Evolutionary conservation across 2,888 invertebrate species (phyloP), one percentile per base, ranked within the genome.

Genomic region (Oligia fasciuncula): DNA sequence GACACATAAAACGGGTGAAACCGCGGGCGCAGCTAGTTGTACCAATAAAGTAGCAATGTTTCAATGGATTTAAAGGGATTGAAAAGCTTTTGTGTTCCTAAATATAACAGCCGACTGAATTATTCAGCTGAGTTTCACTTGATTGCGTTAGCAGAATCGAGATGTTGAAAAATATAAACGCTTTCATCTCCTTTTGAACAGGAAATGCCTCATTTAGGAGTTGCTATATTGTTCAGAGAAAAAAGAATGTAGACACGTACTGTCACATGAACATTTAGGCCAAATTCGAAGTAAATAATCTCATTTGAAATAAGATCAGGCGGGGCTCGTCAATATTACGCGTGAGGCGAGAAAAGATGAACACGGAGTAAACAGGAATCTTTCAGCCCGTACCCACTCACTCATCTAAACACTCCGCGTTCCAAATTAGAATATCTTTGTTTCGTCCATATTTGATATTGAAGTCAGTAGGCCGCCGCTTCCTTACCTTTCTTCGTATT

Each of bases 121-220:
- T 77, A 77, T 77, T 73, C n/a, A 66, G 63, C 71, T 69, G 79
- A 84, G 23, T 73, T 77, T 73, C 23, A 57, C 9, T 70, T 68
- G 29, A 78, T 67, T 66, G 40, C 72, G 67, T 70, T 69, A 85
- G 66, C 51, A 80, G 84, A 88, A 88, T 87, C 73, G 82, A 88
- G 89, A 91, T 89, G 91, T 88, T 92, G 90, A 93, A 92, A 91
- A 91, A 93, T 92, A 92, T 91, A 91, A 87, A 74, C 79, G 89
- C 93, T 95, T 95, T 94, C 92, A 95, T 94, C 93, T 93, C 90
- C 81, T 87, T 88, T 87, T 87, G 79, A 91, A 88, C 93, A 94
- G 95, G 94, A 95, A 94, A 91, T 89, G 91, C 90, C 90, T 92
- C 90, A 93, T 95, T 94, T 93, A 91, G 86, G 91, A 91, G 80